Evolutionary conservation across 2,113 vertebrate species (phyloP).

Genomic region (Myiagra hebetior): DNA sequence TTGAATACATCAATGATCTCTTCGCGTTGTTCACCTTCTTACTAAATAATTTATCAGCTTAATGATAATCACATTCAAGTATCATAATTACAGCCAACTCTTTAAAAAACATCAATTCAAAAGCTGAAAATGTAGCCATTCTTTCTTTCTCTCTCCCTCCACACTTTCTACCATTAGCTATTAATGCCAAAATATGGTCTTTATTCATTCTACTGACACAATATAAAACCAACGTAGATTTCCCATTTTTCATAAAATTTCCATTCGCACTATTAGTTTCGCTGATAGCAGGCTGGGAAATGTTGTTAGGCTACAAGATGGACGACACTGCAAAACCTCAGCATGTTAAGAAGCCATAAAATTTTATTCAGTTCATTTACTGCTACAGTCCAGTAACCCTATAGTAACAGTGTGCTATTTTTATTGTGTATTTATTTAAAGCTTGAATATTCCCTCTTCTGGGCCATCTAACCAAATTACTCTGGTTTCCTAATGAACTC

Average conservation of each 20-base stretch:
- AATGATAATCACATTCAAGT: conserved; percentile 83
- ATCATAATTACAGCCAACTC: conserved; percentile 76
- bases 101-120: conserved; percentile 76
- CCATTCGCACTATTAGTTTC: conserved; percentile 81
- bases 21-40: conserved; percentile 63
- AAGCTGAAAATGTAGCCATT: conserved; percentile 53
- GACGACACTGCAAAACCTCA: conserved; percentile 74
- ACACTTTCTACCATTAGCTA: conserved; percentile 67
- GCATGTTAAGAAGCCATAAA: conserved; percentile 83
- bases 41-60: conserved; percentile 81
- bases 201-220: conserved; percentile 81
- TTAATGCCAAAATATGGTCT: conserved; percentile 80
- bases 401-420: conserved; percentile 75
- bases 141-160: not conserved
- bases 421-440: conserved; percentile 87
- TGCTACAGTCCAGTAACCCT: conserved; percentile 78
- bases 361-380: conserved; percentile 84
- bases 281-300: conserved; percentile 76
- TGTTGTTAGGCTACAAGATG: conserved; percentile 80
- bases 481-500: conserved; percentile 32
- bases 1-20: conserved; percentile 61
- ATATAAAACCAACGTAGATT: conserved; percentile 79
- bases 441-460: conserved; percentile 69
- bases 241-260: conserved; percentile 83
- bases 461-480: conserved; percentile 61